Percentiles rank a stretch among this genome's conserved stretches.
These are phyloP conservation scores for Liparis tanakae DNA, from an alignment of 2,797 vertebrate genomes.

Conservation along the genomic window DNA sequence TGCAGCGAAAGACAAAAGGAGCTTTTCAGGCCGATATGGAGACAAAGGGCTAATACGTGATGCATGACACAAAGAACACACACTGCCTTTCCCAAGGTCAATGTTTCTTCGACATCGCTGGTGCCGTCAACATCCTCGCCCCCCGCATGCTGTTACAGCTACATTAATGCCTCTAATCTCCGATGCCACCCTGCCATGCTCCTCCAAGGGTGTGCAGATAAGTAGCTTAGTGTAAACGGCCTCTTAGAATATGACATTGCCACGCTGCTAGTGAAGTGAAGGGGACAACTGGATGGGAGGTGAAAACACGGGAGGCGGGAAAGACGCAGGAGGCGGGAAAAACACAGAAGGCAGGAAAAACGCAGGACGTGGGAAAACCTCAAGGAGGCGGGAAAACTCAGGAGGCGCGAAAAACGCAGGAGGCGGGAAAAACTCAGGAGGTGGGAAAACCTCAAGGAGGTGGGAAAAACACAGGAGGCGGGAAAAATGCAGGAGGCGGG, in stretches of 20 bases:
- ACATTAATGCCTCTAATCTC: conserved; percentile 70
- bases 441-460: too few relatives aligned
- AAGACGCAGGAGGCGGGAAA: too few relatives aligned
- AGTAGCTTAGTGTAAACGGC: conserved; percentile 64
- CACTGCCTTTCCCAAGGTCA: conserved; percentile 55
- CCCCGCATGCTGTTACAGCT: conserved; percentile 53
- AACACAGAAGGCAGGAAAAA: too few relatives aligned
- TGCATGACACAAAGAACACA: conserved; percentile 23
- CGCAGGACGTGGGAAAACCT: too few relatives aligned
- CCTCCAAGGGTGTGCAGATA: conserved; percentile 55
- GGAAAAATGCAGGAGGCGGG: too few relatives aligned
- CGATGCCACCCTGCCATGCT: conserved; percentile 47
- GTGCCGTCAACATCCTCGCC: conserved; percentile 14
- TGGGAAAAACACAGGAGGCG: too few relatives aligned
- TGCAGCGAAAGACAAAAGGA: background rate
- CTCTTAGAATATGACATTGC: conserved; percentile 76
- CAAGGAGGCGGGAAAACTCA: too few relatives aligned
- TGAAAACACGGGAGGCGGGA: too few relatives aligned
- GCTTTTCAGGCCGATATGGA: background rate
- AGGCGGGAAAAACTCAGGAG: too few relatives aligned
- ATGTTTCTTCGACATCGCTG: conserved; percentile 23
- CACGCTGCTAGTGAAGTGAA: conserved; percentile 29
- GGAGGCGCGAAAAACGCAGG: too few relatives aligned
- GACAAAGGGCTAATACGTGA: conserved; percentile 7
- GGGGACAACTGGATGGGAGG: background rate